Evolutionary conservation across 2,797 vertebrate genomes (phyloP).

Genomic region (Paedocypris micromegethes): DNA sequence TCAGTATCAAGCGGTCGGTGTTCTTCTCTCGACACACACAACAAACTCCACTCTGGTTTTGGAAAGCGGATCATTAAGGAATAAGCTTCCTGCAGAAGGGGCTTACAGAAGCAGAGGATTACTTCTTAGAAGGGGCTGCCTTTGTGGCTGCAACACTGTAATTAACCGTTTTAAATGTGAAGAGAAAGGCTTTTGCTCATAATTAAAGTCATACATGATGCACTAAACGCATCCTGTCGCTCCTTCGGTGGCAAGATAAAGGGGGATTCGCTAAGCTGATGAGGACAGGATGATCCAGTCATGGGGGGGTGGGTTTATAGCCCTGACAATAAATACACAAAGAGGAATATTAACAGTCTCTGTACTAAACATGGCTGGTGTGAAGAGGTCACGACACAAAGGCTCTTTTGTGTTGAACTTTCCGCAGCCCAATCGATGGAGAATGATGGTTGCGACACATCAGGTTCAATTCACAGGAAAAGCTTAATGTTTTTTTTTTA

Average conservation of each 20-base stretch:
- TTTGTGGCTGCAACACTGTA: conserved; percentile 41
- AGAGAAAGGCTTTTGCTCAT: conserved; percentile 43
- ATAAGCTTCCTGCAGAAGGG: conserved; percentile 29
- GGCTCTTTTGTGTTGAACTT: no score
- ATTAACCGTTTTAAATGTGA: conserved; percentile 48
- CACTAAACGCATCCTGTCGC: conserved; percentile 23
- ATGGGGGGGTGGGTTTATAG: conserved; percentile 10
- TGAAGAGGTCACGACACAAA: no score
- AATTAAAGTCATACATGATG: conserved; percentile 50
- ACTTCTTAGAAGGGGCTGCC: conserved; percentile 32
- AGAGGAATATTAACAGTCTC: no score
- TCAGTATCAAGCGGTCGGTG: conserved; percentile 27
- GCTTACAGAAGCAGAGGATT: conserved; percentile 37
- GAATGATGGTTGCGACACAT: no score
- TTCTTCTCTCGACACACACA: conserved; percentile 28
- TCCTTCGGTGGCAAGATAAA: conserved; percentile 41
- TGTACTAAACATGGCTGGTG: no score
- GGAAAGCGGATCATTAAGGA: conserved; percentile 42
- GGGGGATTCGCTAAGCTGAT: conserved; percentile 41
- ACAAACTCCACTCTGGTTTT: conserved; percentile 34
- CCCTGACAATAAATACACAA: background rate
- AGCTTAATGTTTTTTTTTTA: no score
- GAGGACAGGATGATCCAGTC: conserved; percentile 8
- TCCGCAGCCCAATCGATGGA: no score
- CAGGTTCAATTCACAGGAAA: no score